A percentile compares a stretch with the other conserved stretches of the same genome.
Conservation (phyloP, 2,113 vertebrate genomes). For the Tichodroma muraria region DNA sequence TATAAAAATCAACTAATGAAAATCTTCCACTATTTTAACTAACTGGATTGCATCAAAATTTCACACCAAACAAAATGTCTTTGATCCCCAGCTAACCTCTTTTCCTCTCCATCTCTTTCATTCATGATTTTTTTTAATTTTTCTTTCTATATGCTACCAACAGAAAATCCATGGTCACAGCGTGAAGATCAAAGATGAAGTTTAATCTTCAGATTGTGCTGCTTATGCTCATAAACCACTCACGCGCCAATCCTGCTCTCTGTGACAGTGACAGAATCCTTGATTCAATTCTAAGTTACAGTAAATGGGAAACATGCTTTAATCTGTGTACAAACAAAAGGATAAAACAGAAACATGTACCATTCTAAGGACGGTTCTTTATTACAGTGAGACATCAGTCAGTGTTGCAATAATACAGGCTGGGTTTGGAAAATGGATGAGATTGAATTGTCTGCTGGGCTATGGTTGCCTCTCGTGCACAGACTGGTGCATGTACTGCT, state of each 20-base stretch:
- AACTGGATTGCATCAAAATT: not conserved
- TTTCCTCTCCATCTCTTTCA: not conserved
- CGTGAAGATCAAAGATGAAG: conserved; percentile 41
- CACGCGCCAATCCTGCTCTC: not conserved
- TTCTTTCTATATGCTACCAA: not conserved
- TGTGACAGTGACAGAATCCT: not conserved
- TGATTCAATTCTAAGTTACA: conserved; percentile 46
- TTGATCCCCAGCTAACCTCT: not conserved
- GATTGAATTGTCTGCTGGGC: conserved; percentile 11
- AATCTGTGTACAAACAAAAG: conserved; percentile 68
- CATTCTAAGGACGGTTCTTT: conserved; percentile 32
- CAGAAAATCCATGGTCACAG: conserved; percentile 4
- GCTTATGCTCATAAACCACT: conserved; percentile 11
- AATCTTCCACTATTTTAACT: not conserved
- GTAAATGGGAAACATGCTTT: conserved; percentile 47
- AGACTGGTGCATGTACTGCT: not conserved
- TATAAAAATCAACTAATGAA: not conserved
- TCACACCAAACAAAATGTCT: not conserved
- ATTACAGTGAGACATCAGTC: not conserved
- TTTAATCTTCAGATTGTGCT: conserved; percentile 43
- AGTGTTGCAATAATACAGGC: not conserved
- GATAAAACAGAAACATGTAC: conserved; percentile 47
- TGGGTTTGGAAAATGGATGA: not conserved
- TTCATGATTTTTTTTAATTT: not conserved
- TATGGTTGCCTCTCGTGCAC: not conserved